phyloP scores from a whole-genome alignment of 2,888 invertebrate genomes.

The Drosophila trichaetosa region DNA sequence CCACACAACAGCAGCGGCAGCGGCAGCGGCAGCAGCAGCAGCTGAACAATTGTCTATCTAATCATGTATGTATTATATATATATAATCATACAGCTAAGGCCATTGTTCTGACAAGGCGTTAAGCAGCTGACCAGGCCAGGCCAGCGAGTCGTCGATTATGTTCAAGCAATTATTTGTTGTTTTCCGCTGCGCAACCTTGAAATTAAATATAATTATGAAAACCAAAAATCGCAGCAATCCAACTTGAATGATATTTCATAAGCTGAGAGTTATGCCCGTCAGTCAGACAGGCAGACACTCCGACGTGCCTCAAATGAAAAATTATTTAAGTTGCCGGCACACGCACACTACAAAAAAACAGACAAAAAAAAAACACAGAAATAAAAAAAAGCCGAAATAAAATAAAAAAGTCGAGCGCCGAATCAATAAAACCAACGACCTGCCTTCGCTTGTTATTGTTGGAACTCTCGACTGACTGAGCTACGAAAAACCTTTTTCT shows the following conservation, averaged over 20 bases:
- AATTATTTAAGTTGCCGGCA: constrained; percentile 78
- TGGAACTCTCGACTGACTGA: constrained; percentile 29
- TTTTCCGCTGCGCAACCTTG: constrained; percentile 74
- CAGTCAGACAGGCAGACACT: constrained; percentile 5
- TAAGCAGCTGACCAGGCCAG: constrained; percentile 68
- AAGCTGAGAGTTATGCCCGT: constrained; percentile 52
- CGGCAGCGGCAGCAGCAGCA: constrained; percentile 21
- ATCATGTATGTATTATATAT: constrained; percentile 24
- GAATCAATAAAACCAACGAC: constrained; percentile 77
- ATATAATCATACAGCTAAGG: constrained; percentile 54
- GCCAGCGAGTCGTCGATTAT: constrained; percentile 54
- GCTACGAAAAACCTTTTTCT: constrained; percentile 28
- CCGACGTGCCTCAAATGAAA: constrained; percentile 76
- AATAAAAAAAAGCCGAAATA: constrained; percentile 7
- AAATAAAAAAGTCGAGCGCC: constrained; percentile 54
- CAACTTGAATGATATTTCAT: constrained; percentile 76
- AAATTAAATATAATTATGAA: constrained; percentile 81
- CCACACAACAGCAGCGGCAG: constrained; percentile 28
- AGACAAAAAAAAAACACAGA: neutral
- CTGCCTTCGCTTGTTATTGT: constrained; percentile 31
- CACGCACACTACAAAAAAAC: constrained; percentile 68
- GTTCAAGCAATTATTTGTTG: constrained; percentile 66
- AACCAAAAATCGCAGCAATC: constrained; percentile 62
- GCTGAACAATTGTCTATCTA: constrained; percentile 40
- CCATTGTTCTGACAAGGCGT: constrained; percentile 78